Evolutionary conservation across 2,797 vertebrate genomes (phyloP).

Genomic region (Thalassophryne amazonica): DNA sequence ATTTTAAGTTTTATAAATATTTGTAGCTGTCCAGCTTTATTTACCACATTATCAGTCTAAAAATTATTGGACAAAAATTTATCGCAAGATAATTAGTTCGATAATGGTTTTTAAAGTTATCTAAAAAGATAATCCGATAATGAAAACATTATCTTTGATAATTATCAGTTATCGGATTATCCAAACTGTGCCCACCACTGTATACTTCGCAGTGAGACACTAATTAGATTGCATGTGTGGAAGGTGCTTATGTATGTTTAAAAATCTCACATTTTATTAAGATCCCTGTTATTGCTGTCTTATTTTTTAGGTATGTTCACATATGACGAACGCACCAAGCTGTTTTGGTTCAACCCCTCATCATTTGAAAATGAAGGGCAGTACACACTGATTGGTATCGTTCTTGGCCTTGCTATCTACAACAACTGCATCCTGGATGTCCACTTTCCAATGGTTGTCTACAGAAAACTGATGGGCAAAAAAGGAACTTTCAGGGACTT

Average conservation of each 20-base stretch:
- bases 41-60: too few species aligned
- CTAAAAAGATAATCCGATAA: too few species aligned
- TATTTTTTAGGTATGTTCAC: conserved; percentile 93
- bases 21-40: too few species aligned
- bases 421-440: conserved; percentile 99
- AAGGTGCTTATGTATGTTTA: background rate
- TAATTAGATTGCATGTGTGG: too few species aligned
- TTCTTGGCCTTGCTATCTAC: conserved; percentile 96
- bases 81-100: too few species aligned
- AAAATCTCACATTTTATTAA: background rate
- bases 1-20: too few species aligned
- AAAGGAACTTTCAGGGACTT: conserved; percentile 97
- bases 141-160: too few species aligned
- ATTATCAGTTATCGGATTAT: too few species aligned
- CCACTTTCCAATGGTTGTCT: conserved; percentile 99
- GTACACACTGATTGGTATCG: conserved; percentile 98
- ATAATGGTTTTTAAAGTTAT: too few species aligned
- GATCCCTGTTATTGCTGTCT: background rate
- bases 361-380: conserved; percentile 98
- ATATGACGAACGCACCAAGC: conserved; percentile 92
- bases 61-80: too few species aligned
- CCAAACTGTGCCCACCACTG: too few species aligned
- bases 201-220: too few species aligned
- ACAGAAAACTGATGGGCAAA: conserved; percentile 98
- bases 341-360: conserved; percentile 98